Percentiles rank a stretch among this genome's conserved stretches.
Evolutionary conservation across 2,797 vertebrate species (phyloP).

Genomic region (Lepus townsendii): DNA sequence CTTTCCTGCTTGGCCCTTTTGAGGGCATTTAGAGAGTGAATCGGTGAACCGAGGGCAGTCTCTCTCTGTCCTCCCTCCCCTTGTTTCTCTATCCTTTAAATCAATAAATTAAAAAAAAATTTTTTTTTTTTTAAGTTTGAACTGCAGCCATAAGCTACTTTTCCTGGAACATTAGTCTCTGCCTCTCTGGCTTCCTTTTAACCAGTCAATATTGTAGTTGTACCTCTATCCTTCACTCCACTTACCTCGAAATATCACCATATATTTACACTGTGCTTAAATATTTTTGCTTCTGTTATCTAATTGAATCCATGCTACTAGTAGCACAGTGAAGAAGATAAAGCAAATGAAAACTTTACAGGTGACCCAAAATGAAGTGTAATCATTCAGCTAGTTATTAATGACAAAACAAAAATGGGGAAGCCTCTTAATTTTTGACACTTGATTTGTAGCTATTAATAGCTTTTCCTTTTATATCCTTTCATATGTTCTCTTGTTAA

Average conservation of each 20-base stretch:
- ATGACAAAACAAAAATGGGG: background rate
- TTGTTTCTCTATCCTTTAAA: too few species aligned
- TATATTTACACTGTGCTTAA: background rate
- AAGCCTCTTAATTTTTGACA: constrained; percentile 38
- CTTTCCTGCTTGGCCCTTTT: too few species aligned
- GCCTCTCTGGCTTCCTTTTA: constrained; percentile 33
- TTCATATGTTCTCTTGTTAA: background rate
- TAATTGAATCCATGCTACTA: constrained; percentile 45
- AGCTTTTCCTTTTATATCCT: constrained; percentile 42
- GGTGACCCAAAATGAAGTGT: background rate
- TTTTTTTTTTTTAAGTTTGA: background rate
- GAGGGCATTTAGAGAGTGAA: too few species aligned
- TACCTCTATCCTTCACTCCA: constrained; percentile 16
- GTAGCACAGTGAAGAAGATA: constrained; percentile 21
- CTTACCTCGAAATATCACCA: background rate
- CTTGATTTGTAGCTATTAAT: constrained; percentile 28
- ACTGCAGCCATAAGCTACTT: background rate
- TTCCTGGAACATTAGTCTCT: background rate
- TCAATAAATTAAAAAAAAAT: too few species aligned
- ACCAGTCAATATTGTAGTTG: background rate
- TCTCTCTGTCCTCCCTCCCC: too few species aligned
- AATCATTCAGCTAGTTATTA: background rate
- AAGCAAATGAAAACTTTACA: constrained; percentile 54
- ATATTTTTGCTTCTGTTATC: background rate
- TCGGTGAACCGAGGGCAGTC: too few species aligned